Evolutionary conservation across 2,797 vertebrate genomes (phyloP), one percentile per base, ranked within the genome.

Genomic region (Hippocampus kuda): DNA sequence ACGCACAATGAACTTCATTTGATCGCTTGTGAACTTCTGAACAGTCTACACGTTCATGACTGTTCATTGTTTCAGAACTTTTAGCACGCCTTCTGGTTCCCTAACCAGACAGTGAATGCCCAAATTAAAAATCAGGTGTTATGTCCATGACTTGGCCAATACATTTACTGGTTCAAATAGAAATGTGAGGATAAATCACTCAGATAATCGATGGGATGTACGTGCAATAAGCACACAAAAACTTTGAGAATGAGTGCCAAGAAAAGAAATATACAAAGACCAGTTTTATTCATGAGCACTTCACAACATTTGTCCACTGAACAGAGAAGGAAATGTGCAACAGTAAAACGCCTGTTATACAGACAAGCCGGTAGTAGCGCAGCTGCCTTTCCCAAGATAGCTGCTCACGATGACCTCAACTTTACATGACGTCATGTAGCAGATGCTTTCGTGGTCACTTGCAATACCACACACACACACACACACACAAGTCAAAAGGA

Each of bases 271-370:
- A 48, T 27, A 34, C 59, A 34, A 61, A 61, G 16, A 38, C 6
- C 59, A 61, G 30, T 61, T 60, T 61, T 61, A 61, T 61, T 61
- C 18, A 61, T 61, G 59, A 61, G 9, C 59, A 61, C 59, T 8
- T 61, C 57, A 60, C 57, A 56, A 56, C 22, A 38, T 30, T 38
- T 61, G 6, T 34, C 27, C 59, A 61, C 59, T 61, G 30, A 61
- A 61, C 59, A 34, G 16, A 61, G 6, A 59, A 30, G 26, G 56
- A 59, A 59, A 59, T 30, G 27, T 61, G 16, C 16, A 34, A 61
- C 59, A 61, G 30, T 38, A 61, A 61, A 61, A 61, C 38, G 59
- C 59, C 59, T 34, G 27, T 38, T 34, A 34, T 13, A 59, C 18
- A 34, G 59, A 61, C 27, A 61, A 27, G 27, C 16, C 18, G 15